Evolutionary conservation across 2,797 vertebrate species (phyloP), one percentile per base, ranked within the genome.

Genomic region (Xenentodon cancila): DNA sequence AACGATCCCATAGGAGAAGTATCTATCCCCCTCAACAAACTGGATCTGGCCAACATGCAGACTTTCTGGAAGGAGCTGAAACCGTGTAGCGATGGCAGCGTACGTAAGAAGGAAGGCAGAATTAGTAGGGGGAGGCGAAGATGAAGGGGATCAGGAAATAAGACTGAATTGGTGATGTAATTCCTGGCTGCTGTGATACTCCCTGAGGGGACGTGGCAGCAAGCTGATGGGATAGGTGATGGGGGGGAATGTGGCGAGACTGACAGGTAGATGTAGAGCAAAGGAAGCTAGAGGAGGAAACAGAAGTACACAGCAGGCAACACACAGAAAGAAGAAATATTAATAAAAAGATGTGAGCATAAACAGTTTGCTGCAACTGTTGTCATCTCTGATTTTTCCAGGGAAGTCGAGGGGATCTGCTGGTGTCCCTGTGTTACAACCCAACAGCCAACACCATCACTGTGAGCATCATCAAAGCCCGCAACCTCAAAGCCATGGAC

Each of bases 401-500:
- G 98, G 97, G 97, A 72, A 98, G 96, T 86, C 86, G 90, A 76
- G 89, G 88, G 68, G 90, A 89, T 81, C 82, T 91, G 76, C 77
- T 90, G 64, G 87, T 99, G 72, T 99, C 98, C 8, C 93, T 99
- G 84, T 99, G 97, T 90, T 99, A 99, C 92, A 99, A 99, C 82
- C 98, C 98, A 64, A 97, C 98, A 9, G 96, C 96, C 88, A 99
- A 99, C 91, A 97, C 93, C 92, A 99, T 99, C 84, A 96, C 96
- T 88, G 97, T 99, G 88, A 98, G 95, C 89, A 98, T 99, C 91
- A 99, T 99, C 91, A 99, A 99, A 94, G 98, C 96, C 9, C 93
- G 97, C 61, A 98, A 99, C 90, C 95, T 99, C 89, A 99, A 99
- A 98, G 97, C 98, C 95, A 99, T 99, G 98, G 97, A 99, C 90